Evolutionary conservation across 2,888 invertebrate genomes (phyloP), one percentile per base, ranked within the genome.

Genomic region (Odontocerum albicorne): DNA sequence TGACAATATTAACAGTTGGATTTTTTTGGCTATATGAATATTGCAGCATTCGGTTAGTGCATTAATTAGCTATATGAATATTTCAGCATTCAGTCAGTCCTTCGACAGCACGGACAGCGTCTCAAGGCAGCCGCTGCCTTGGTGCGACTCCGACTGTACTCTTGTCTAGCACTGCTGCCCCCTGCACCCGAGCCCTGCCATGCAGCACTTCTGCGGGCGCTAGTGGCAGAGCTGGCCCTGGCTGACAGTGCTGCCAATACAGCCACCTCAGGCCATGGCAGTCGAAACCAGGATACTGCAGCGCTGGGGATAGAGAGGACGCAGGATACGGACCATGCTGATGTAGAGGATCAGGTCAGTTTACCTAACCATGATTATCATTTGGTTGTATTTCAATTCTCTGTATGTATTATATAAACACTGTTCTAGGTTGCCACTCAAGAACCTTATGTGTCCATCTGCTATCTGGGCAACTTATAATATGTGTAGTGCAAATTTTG

Each of bases 271-370:
- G 57, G 55, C 58, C 78, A 90, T 40, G 81, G 84, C n/a, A 83
- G 92, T 55, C 94, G 94, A 65, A 87, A 88, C 4, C 91, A 92
- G 66, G 92, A 93, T 71, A 27, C 55, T 3, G 44, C 58, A 2
- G 58, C 58, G 1, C 51, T 61, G 15, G 61, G 58, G 10, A 57
- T 61, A n/a, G 51, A 58, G 40, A 46, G 96, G 92, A 82, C 96
- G 33, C 93, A 95, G 69, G 96, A 97, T 69, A 96, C 95, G 0
- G 96, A 97, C 71, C 96, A 98, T 71, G 88, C 93, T 59, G 90
- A 90, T 40, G 94, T 98, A 62, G 98, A 98, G 74, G 96, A 97
- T 76, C 97, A 97, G 87, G 96, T 96, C 74, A 49, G n/a, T 2
- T n/a, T n/a, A n/a, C n/a, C n/a, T n/a, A n/a, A n/a, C n/a, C n/a